Evolutionary conservation across 1,140 invertebrate genomes (phyloP), one percentile per base, ranked within the genome.

Genomic region (Drosophila saltans): DNA sequence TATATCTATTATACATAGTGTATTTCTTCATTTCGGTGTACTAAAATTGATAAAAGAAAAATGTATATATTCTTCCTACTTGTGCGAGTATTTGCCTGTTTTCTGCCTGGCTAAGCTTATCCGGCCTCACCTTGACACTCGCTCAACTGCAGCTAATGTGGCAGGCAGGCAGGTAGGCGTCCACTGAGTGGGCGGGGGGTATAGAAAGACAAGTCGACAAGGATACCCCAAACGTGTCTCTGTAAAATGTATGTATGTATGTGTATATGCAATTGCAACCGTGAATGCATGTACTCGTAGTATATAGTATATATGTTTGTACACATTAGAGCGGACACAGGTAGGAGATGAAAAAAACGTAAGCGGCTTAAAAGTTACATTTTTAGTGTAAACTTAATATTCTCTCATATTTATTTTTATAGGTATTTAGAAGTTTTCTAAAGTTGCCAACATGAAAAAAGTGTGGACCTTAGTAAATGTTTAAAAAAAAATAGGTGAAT

Each of bases 121-220:
- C 83, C 83, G 84, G 80, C 80, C 83, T 86, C 83, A 88, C 83
- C 83, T 86, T 86, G 83, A 86, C 83, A 86, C 83, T 72, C 83
- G 73, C 80, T 88, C 83, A 86, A 77, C 83, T 88, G 84, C 77
- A 80, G 83, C 83, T 88, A 86, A 86, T 88, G 77, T 60, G 84
- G 55, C 55, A 73, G 62, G 69, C 66, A 69, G 76, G 66, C 21
- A 52, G 24, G 24, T 21, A 24, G 45, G 45, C 45, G 2, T 16
- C 16, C 16, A 16, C 16, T 16, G 16, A 9, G 45, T 24, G n/a
- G n/a, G 7, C 26, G 21, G 45, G 45, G 21, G 45, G 21, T 2
- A 10, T 3, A 7, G 24, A 24, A 16, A n/a, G 41, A 4, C 41
- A n/a, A 43, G 11, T 43, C 41, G 41, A 52, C 45, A 52, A 52